Evolutionary conservation across 1,140 invertebrate species (phyloP).

Genomic region (Euglossa dilemma): DNA sequence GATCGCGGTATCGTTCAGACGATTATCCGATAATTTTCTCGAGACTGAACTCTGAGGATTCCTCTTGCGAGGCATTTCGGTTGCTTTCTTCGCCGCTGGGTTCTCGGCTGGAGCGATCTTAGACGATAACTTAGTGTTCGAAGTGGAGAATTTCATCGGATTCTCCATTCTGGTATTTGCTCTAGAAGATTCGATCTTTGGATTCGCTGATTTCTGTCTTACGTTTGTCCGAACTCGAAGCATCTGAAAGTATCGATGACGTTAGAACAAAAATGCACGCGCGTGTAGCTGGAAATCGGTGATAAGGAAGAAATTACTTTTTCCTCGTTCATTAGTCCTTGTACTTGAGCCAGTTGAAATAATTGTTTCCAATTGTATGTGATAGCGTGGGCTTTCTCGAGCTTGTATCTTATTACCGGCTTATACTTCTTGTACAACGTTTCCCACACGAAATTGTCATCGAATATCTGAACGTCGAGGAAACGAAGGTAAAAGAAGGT

Average conservation of each 20-base stretch:
- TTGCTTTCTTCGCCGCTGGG: not conserved
- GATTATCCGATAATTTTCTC: slow-evolving; percentile 13
- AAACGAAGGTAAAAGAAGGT: not conserved
- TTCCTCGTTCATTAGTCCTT: slow-evolving; percentile 12
- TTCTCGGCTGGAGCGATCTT: not conserved
- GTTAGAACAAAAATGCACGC: not conserved
- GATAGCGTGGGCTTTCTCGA: slow-evolving; percentile 48
- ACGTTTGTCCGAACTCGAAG: not conserved
- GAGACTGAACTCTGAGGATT: not conserved
- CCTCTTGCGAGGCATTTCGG: not conserved
- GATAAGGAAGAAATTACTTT: slow-evolving; percentile 19
- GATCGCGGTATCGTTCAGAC: not conserved
- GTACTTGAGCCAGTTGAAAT: slow-evolving; percentile 60
- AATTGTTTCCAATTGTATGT: slow-evolving; percentile 68
- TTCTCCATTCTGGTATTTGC: not conserved
- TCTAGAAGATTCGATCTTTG: not conserved
- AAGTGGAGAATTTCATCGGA: not conserved
- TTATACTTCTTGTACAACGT: slow-evolving; percentile 69
- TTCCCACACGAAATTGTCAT: slow-evolving; percentile 72
- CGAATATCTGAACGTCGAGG: slow-evolving; percentile 67
- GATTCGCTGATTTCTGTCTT: not conserved
- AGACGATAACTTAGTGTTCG: not conserved
- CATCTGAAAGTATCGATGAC: slow-evolving; percentile 17
- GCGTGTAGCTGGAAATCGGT: not conserved
- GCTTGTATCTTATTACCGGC: not conserved